Evolutionary conservation across 2,113 vertebrate genomes (phyloP).

Genomic region (Isurus oxyrinchus): DNA sequence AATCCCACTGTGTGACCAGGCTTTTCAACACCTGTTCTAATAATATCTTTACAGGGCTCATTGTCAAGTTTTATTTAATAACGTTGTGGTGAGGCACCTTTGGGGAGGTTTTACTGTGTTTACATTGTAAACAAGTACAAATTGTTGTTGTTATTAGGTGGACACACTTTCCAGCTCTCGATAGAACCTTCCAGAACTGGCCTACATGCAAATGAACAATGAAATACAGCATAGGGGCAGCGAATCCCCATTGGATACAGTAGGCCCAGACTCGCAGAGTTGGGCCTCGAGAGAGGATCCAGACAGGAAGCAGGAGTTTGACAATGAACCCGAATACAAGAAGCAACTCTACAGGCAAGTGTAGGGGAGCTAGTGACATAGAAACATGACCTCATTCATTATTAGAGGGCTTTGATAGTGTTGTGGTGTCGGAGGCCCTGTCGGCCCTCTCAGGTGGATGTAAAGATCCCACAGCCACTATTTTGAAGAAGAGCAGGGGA

Average conservation of each 20-base stretch:
- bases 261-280: background rate
- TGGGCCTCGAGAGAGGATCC: background rate
- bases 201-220: background rate
- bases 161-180: background rate
- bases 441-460: background rate
- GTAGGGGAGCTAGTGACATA: background rate
- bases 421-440: background rate
- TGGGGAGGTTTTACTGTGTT: background rate
- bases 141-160: background rate
- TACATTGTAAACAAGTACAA: background rate
- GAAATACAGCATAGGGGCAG: background rate
- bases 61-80: background rate
- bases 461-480: background rate
- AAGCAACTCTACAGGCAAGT: conserved; percentile 15
- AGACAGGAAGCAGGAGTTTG: background rate
- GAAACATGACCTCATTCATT: background rate
- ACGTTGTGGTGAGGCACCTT: background rate
- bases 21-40: too few species aligned
- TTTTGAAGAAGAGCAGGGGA: background rate
- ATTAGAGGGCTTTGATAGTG: background rate
- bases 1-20: background rate
- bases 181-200: background rate
- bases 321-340: conserved; percentile 3
- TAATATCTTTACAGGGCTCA: background rate
- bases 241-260: too few species aligned